Conservation (phyloP, 2,113 vertebrate species). For the human (Homo sapiens) region GRCh38 chr16:65484501-65485000, state of each 20-base stretch:
- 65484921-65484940: constrained; percentile 19
- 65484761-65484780: background rate
- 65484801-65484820: background rate
- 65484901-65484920: constrained; percentile 27
- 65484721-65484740: constrained; percentile 8
- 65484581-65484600: background rate
- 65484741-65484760: background rate
- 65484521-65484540: background rate
- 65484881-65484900: constrained; percentile 32
- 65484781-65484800: background rate
- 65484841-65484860: background rate
- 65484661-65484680: background rate
- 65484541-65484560: background rate
- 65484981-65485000: background rate
- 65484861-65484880: constrained; percentile 8
- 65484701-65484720: background rate
- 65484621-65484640: background rate
- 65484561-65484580: background rate
- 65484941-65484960: constrained; percentile 57
- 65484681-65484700: background rate
- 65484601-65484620: background rate
- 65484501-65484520: background rate
- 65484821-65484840: constrained; percentile 6
- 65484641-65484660: background rate
- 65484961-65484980: background rate